phyloP scores from a whole-genome alignment of 2,113 vertebrate species.

The Brachyhypopomus gauderio region DNA sequence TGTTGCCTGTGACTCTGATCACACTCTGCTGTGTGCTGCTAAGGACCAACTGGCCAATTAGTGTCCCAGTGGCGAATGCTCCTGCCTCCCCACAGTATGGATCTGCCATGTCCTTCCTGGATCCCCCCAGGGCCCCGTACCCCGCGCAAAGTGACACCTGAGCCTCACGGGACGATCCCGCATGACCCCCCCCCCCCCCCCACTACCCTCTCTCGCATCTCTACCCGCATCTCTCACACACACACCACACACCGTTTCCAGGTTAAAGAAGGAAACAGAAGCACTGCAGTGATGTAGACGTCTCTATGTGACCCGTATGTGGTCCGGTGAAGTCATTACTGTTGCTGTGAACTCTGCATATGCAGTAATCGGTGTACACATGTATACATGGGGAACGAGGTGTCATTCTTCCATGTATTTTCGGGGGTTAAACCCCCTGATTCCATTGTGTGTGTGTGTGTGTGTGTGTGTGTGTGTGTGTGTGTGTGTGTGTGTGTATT shows the following conservation, averaged over 20 bases:
- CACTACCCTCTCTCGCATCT: constrained; percentile 3
- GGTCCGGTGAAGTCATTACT: not conserved
- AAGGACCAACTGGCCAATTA: constrained; percentile 24
- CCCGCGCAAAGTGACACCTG: constrained; percentile 30
- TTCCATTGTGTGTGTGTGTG: constrained; percentile 13
- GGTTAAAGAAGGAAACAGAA: no score
- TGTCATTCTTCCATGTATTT: not conserved
- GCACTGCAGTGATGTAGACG: not conserved
- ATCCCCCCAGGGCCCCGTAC: constrained; percentile 28
- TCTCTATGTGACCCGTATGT: not conserved
- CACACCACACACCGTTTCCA: not conserved
- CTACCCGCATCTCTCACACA: not conserved
- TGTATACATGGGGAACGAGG: not conserved
- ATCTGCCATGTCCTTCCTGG: constrained; percentile 34
- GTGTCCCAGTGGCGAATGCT: constrained; percentile 19
- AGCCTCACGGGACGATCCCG: constrained; percentile 3
- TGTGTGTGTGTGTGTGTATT: constrained; percentile 42
- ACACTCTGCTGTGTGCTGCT: not conserved
- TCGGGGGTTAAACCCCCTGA: not conserved
- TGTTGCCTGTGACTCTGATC: no score
- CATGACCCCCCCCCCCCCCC: not conserved
- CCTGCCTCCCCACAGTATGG: constrained; percentile 39
- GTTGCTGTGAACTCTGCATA: not conserved
- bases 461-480: constrained; percentile 27
- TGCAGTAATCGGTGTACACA: not conserved